Evolutionary conservation across 2,797 vertebrate genomes (phyloP).

Genomic region (Malacoctenus gilli): DNA sequence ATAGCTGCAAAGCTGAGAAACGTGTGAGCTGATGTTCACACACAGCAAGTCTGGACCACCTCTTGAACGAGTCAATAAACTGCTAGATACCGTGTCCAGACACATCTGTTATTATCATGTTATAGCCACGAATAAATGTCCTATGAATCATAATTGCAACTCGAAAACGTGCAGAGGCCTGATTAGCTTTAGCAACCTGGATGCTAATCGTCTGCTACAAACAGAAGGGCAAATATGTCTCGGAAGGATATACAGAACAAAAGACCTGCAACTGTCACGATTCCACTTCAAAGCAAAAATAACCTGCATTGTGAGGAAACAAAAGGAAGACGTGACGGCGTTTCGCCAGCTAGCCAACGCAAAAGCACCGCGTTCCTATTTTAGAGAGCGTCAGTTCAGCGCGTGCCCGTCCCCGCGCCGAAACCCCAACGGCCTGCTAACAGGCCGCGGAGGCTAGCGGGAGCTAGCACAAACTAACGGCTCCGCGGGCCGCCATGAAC

Average conservation of each 20-base stretch:
- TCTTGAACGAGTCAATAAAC: no score
- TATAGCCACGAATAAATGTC: not conserved
- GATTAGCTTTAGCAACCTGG: conserved; percentile 27
- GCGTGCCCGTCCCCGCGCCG: conserved; percentile 28
- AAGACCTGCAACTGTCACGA: rapidly evolving
- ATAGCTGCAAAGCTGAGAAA: not conserved
- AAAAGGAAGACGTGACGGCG: not conserved
- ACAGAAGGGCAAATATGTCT: not conserved
- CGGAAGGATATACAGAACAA: not conserved
- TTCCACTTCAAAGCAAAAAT: no score
- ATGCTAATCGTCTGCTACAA: not conserved
- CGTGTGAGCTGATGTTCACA: not conserved
- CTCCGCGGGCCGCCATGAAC: conserved; percentile 36
- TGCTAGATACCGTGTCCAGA: no score
- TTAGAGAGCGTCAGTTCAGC: conserved; percentile 40
- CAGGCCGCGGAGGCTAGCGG: conserved; percentile 54
- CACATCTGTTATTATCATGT: not conserved
- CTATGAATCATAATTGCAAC: not conserved
- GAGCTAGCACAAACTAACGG: no score
- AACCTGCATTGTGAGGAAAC: no score
- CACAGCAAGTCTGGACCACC: no score
- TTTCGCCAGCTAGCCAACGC: not conserved
- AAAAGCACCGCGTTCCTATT: conserved; percentile 57
- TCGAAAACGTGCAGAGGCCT: conserved; percentile 50
- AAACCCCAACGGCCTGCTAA: conserved; percentile 64